Evolutionary conservation across 2,113 vertebrate species (phyloP).

Genomic region (Ivindomyrus marchei): DNA sequence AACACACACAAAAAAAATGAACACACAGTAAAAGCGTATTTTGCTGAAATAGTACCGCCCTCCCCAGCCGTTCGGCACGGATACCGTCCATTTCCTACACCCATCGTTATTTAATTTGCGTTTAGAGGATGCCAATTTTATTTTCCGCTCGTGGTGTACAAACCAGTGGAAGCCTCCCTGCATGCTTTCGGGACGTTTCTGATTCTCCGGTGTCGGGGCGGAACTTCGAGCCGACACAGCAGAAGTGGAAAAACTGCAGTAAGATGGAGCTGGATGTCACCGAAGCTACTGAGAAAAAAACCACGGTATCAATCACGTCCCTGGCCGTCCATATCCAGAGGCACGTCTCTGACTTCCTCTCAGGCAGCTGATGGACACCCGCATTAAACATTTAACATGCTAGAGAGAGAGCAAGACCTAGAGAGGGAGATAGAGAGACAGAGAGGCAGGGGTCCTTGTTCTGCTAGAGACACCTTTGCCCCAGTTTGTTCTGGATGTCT

Average conservation of each 20-base stretch:
- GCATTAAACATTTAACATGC: conserved; percentile 9
- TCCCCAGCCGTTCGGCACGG: not conserved
- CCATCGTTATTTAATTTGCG: not conserved
- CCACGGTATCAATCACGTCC: not conserved
- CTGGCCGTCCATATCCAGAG: not conserved
- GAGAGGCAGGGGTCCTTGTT: not conserved
- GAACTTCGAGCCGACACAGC: not conserved
- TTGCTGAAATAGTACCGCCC: not conserved
- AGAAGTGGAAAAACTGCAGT: not conserved
- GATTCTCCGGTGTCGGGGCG: not conserved
- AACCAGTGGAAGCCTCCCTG: not conserved
- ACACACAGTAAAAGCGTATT: not conserved
- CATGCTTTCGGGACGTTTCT: not conserved
- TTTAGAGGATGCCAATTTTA: not conserved
- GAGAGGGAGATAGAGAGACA: not conserved
- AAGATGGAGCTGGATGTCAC: not conserved
- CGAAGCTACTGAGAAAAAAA: not conserved
- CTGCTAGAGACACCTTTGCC: not conserved
- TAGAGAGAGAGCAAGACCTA: not conserved
- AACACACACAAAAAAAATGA: not conserved
- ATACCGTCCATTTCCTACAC: not conserved
- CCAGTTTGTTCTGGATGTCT: not conserved
- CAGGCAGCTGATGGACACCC: not conserved
- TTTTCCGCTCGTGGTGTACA: not conserved
- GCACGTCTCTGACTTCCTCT: not conserved